Percentiles rank a stretch among this genome's conserved stretches.
Conservation (phyloP, 2,888 invertebrate genomes). For the Phorcus lineatus region DNA sequence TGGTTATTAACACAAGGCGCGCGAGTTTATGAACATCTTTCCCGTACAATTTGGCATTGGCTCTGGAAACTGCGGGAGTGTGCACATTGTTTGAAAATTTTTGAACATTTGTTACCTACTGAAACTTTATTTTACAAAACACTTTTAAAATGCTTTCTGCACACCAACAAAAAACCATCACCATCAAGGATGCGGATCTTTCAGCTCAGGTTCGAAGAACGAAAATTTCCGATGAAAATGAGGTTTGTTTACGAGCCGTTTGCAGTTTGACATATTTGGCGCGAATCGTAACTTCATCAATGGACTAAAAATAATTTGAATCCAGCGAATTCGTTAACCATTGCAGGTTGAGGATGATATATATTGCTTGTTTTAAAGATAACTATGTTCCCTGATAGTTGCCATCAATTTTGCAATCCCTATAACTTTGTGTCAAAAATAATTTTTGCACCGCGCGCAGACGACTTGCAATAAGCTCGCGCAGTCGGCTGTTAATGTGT, state of each 20-base stretch:
- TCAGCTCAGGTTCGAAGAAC: slow-evolving; percentile 47
- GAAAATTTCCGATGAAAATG: slow-evolving; percentile 65
- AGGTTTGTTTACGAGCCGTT: slow-evolving; percentile 34
- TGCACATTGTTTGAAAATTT: not conserved
- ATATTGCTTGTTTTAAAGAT: no score
- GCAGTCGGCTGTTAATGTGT: no score
- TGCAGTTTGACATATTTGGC: slow-evolving; percentile 8
- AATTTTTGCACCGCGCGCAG: no score
- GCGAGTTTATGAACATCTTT: slow-evolving; percentile 45
- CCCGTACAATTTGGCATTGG: slow-evolving; percentile 34
- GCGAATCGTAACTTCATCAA: not conserved
- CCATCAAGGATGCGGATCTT: slow-evolving; percentile 49
- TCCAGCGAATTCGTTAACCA: no score
- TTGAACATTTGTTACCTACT: not conserved
- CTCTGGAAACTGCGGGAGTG: slow-evolving; percentile 26
- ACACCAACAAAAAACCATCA: slow-evolving; percentile 23
- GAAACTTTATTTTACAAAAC: not conserved
- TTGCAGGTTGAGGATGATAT: no score
- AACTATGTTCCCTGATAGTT: no score
- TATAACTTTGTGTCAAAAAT: no score
- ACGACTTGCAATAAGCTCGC: no score
- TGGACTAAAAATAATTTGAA: no score
- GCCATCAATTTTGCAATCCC: no score
- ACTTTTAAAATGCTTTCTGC: slow-evolving; percentile 13
- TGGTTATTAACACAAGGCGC: slow-evolving; percentile 32